These are phyloP conservation scores for Phyllotis vaccarum DNA, from an alignment of 2,797 vertebrate genomes.

Conservation along the genomic window DNA sequence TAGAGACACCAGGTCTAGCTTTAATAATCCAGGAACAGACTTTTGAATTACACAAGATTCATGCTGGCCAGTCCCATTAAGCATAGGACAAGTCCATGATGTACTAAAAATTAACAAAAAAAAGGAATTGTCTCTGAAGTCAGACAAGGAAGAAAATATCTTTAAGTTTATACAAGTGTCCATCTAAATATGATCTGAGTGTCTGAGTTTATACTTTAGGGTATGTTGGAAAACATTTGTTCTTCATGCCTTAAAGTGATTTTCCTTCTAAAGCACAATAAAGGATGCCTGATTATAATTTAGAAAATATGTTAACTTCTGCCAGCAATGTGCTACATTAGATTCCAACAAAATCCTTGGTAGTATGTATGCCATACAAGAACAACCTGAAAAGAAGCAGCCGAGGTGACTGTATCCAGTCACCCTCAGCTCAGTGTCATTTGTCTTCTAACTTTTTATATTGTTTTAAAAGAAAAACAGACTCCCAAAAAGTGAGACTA, in stretches of 20 bases:
- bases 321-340: slow-evolving; percentile 73
- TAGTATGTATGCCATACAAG: slow-evolving; percentile 64
- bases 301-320: slow-evolving; percentile 71
- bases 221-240: slow-evolving; percentile 26
- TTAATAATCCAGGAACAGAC: slow-evolving; percentile 27
- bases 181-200: slow-evolving; percentile 58
- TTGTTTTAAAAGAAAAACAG: slow-evolving; percentile 75
- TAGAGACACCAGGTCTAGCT: background rate
- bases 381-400: slow-evolving; percentile 73
- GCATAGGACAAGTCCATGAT: slow-evolving; percentile 39
- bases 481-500: slow-evolving; percentile 60
- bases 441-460: slow-evolving; percentile 69
- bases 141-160: slow-evolving; percentile 23
- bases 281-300: slow-evolving; percentile 49
- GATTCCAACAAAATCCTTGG: slow-evolving; percentile 59
- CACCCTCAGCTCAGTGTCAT: slow-evolving; percentile 66
- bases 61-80: background rate
- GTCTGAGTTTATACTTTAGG: slow-evolving; percentile 57
- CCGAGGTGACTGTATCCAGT: slow-evolving; percentile 60
- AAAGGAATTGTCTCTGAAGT: background rate
- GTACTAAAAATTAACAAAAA: slow-evolving; percentile 15
- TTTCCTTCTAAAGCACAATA: slow-evolving; percentile 33
- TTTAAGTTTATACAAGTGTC: slow-evolving; percentile 58
- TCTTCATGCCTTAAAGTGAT: slow-evolving; percentile 34
- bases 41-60: slow-evolving; percentile 41